A percentile compares a stretch with the other conserved stretches of the same genome.
Conservation (phyloP, 2,888 invertebrate species). For the Leucophora obtusa region DNA sequence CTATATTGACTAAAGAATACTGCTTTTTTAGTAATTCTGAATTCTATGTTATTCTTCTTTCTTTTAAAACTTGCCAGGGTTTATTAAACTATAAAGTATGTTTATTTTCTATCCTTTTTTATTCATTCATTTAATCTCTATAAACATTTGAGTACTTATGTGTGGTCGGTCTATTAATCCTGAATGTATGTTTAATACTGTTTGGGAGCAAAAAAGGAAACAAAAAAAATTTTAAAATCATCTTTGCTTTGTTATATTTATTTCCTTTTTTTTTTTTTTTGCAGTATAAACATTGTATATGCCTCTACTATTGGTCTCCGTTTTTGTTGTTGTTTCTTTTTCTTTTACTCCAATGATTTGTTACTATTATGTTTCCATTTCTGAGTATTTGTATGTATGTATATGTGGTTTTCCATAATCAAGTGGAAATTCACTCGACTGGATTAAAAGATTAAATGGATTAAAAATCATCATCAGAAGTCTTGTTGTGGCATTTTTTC, state of each 20-base stretch:
- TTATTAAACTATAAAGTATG: not conserved
- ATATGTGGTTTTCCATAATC: constrained; percentile 65
- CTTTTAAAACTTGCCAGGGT: constrained; percentile 19
- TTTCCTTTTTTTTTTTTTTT: not conserved
- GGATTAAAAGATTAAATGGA: constrained; percentile 71
- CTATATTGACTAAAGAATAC: not conserved
- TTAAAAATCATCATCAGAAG: constrained; percentile 58
- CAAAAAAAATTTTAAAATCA: constrained; percentile 13
- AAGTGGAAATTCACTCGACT: constrained; percentile 71
- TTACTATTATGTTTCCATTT: constrained; percentile 10
- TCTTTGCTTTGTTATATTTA: constrained; percentile 2
- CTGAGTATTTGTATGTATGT: not conserved
- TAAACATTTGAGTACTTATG: constrained; percentile 15
- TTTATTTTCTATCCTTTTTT: not conserved
- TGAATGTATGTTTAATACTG: constrained; percentile 18
- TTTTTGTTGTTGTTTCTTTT: not conserved
- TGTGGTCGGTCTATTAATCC: constrained; percentile 34
- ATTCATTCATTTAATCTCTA: constrained; percentile 16
- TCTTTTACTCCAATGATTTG: constrained; percentile 40
- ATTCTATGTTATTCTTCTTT: not conserved
- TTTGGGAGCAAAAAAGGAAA: not conserved
- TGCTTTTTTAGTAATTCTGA: not conserved
- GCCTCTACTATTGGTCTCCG: constrained; percentile 3
- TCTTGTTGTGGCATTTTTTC: constrained; percentile 42
- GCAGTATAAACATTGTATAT: not conserved